These are phyloP conservation scores for Aethes cnicana DNA, from an alignment of 2,888 invertebrate species.

Conservation along the genomic window DNA sequence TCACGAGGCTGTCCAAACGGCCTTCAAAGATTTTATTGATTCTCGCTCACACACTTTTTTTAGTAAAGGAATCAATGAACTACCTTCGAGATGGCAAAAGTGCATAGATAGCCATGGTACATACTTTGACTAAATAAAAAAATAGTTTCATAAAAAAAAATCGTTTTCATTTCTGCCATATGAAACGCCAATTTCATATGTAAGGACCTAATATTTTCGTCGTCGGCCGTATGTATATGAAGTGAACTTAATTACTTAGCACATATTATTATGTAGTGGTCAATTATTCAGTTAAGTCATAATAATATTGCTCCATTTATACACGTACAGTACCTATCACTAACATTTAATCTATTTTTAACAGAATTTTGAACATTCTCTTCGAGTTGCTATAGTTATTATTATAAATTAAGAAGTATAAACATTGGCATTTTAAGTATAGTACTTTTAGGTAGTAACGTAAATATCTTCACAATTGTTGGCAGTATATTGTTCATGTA, in stretches of 20 bases:
- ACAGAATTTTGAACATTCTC: constrained; percentile 1
- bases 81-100: no score
- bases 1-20: no score
- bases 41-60: no score
- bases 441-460: neutral
- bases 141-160: no score
- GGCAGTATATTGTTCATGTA: constrained; percentile 21
- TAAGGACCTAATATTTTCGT: no score
- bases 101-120: no score
- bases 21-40: no score
- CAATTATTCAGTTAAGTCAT: constrained; percentile 13
- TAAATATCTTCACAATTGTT: constrained; percentile 14
- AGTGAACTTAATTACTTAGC: constrained; percentile 2
- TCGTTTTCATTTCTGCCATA: no score
- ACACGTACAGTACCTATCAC: constrained; percentile 13
- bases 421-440: neutral
- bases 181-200: no score
- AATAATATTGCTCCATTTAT: constrained; percentile 27
- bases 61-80: no score
- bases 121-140: no score
- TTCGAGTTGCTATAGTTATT: neutral
- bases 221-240: constrained; percentile 2
- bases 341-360: constrained; percentile 3
- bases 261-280: constrained; percentile 19
- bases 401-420: neutral